These are phyloP conservation scores for Pseudopipra pipra DNA, from an alignment of 2,113 vertebrate genomes.

Conservation along the genomic window DNA sequence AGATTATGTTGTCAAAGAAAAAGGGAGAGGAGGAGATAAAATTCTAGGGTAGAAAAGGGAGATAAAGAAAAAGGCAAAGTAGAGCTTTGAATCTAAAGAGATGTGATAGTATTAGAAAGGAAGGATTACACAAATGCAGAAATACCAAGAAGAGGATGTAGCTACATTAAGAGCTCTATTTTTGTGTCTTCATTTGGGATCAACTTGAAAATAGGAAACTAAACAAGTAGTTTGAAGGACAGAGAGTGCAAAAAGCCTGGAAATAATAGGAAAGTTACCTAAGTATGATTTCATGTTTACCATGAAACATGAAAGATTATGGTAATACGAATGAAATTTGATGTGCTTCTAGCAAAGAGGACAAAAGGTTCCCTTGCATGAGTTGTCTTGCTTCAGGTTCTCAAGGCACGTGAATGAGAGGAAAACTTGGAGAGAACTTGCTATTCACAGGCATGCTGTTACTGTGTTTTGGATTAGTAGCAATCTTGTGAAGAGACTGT, in stretches of 20 bases:
- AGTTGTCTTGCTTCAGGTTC: background rate
- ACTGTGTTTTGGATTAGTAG: background rate
- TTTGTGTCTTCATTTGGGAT: background rate
- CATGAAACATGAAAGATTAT: background rate
- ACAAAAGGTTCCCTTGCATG: background rate
- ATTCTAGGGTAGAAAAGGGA: background rate
- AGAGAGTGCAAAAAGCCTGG: background rate
- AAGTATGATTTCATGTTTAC: background rate
- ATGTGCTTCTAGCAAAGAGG: background rate
- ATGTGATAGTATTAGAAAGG: background rate
- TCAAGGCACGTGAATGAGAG: background rate
- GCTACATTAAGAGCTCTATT: background rate
- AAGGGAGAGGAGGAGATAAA: background rate
- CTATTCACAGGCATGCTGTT: background rate
- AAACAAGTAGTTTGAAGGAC: background rate
- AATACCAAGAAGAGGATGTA: background rate
- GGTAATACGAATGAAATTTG: background rate
- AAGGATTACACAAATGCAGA: constrained; percentile 9
- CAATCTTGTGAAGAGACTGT: background rate
- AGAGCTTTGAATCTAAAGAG: background rate
- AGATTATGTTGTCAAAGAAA: background rate
- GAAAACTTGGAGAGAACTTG: background rate
- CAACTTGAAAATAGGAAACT: background rate
- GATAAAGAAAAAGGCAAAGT: background rate
- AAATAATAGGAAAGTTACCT: background rate